Evolutionary conservation across 2,888 invertebrate species (phyloP), one percentile per base, ranked within the genome.

Genomic region (Agriopis leucophaearia): DNA sequence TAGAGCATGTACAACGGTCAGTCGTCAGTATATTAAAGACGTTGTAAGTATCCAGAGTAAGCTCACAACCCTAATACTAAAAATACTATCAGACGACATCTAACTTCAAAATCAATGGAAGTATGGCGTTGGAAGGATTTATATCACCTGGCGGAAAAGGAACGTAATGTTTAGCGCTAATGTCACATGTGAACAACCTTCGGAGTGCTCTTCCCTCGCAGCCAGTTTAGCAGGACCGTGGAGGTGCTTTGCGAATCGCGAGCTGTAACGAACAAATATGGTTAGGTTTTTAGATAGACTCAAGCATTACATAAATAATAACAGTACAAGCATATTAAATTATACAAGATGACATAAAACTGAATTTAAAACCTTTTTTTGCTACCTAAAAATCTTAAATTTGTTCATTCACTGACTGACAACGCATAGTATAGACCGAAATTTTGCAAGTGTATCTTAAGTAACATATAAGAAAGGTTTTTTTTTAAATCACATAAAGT

Each of bases 161-260:
- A 15, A 40, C 52, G 8, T 15, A 1, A 13, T 27, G 9, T 35
- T 8, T 54, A 47, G 18, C 35, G 73, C 71, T 40, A 62, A 74
- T 70, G 82, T 92, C 84, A 94, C 94, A 94, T 92, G 70, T 92
- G 90, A 57, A 94, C 93, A 66, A 95, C 95, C 91, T 95, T 95
- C n/a, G 95, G 95, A 38, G 95, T 95, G 80, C 96, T 96, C 84
- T 95, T 96, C 71, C 97, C 97, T 95, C 97, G 96, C 68, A 97
- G 93, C 97, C 97, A 97, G 89, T 97, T 97, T 73, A 97, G 89
- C 57, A 97, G 95, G 71, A 96, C 96, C 74, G 96, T 96, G 66
- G 97, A 96, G 38, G 97, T 96, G 84, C 97, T 97, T 87, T 97
- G 97, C 58, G 96, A 95, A 82, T 96, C 96, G 81, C 97, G 96